These are phyloP conservation scores for Cynopterus sphinx DNA, from an alignment of 2,797 vertebrate species.

Conservation along the genomic window DNA sequence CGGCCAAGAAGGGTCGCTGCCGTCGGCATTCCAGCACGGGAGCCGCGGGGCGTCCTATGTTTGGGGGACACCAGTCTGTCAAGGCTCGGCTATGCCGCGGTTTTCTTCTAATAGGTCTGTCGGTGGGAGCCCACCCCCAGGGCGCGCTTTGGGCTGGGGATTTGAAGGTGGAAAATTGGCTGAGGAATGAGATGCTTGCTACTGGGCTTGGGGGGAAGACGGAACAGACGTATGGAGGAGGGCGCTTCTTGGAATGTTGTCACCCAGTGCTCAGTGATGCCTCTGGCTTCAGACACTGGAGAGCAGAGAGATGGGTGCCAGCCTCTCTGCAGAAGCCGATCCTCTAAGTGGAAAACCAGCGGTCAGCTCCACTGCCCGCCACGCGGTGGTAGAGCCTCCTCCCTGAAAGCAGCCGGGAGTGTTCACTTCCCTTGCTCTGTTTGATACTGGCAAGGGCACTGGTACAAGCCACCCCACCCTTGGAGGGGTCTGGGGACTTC, in stretches of 20 bases:
- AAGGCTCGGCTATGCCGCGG: neutral
- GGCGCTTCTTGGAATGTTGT: neutral
- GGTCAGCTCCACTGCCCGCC: neutral
- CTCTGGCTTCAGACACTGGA: neutral
- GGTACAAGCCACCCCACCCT: neutral
- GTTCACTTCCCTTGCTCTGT: neutral
- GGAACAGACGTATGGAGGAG: neutral
- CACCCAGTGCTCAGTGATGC: neutral
- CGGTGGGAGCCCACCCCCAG: constrained; percentile 63
- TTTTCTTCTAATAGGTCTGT: neutral
- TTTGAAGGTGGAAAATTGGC: constrained; percentile 63
- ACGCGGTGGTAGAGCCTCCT: neutral
- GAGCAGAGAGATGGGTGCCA: neutral
- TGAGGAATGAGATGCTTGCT: constrained; percentile 77
- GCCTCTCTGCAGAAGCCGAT: constrained; percentile 21
- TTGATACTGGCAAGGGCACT: constrained; percentile 54
- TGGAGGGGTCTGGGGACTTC: neutral
- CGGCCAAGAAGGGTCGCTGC: neutral
- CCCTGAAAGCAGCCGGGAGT: neutral
- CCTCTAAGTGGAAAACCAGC: constrained; percentile 68
- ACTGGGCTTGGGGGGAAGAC: constrained; percentile 66
- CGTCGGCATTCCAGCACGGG: constrained; percentile 43
- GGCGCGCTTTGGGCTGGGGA: constrained; percentile 62
- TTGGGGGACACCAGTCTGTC: constrained; percentile 70
- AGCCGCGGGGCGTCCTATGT: constrained; percentile 43